Evolutionary conservation across 2,113 vertebrate species (phyloP).

Genomic region (Dicrurus megarhynchus): DNA sequence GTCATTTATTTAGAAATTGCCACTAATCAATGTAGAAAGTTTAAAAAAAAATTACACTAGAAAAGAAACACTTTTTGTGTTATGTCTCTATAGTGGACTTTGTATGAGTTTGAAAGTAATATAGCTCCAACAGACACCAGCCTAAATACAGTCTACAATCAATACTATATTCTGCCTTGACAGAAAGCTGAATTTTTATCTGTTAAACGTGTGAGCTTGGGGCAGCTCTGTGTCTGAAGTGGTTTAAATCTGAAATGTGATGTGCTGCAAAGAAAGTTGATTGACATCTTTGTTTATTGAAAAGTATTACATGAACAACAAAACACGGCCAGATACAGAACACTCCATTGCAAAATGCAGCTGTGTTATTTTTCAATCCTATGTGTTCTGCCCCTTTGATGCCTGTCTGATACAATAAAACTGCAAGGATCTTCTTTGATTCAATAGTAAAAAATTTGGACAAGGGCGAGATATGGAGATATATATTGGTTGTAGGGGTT

Average conservation of each 20-base stretch:
- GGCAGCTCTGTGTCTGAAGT: slow-evolving; percentile 80
- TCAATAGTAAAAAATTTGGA: slow-evolving; percentile 68
- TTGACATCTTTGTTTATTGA: slow-evolving; percentile 86
- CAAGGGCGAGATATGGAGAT: slow-evolving; percentile 12
- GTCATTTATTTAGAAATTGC: slow-evolving; percentile 41
- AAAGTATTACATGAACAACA: slow-evolving; percentile 83
- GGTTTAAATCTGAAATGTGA: slow-evolving; percentile 81
- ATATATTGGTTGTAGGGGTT: background rate
- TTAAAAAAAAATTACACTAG: background rate
- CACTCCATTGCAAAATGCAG: slow-evolving; percentile 68
- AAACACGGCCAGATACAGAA: slow-evolving; percentile 69
- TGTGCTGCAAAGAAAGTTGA: slow-evolving; percentile 77
- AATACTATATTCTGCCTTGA: slow-evolving; percentile 78
- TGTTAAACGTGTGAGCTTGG: slow-evolving; percentile 79
- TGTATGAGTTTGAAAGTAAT: slow-evolving; percentile 65
- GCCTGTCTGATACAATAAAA: slow-evolving; percentile 77
- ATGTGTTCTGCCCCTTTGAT: slow-evolving; percentile 74
- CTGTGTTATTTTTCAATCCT: slow-evolving; percentile 77
- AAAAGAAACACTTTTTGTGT: slow-evolving; percentile 40
- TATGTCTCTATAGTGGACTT: slow-evolving; percentile 25
- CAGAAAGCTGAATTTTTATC: slow-evolving; percentile 84
- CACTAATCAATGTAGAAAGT: slow-evolving; percentile 54
- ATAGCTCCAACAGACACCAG: slow-evolving; percentile 58
- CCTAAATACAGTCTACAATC: slow-evolving; percentile 76
- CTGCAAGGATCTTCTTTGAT: slow-evolving; percentile 68